A percentile compares a stretch with the other conserved stretches of the same genome.
These are phyloP conservation scores for Hymenochirus boettgeri DNA, from an alignment of 2,113 vertebrate species.

Conservation along the genomic window DNA sequence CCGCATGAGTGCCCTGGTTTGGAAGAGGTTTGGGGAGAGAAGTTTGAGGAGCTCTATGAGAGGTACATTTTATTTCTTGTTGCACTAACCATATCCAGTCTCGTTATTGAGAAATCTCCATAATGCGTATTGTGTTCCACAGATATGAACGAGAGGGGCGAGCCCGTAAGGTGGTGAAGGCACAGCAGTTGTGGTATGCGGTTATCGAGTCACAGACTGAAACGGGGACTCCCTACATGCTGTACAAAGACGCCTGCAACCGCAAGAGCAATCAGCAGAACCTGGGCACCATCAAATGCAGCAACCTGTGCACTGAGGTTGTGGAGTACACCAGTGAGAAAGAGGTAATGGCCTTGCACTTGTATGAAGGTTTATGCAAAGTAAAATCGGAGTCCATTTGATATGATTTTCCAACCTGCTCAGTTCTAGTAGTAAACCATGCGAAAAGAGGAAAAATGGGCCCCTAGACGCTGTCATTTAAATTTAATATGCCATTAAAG, in stretches of 20 bases:
- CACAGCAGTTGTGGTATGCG: slow-evolving; percentile 92
- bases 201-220: slow-evolving; percentile 96
- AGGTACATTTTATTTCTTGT: slow-evolving; percentile 56
- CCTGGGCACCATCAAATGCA: slow-evolving; percentile 92
- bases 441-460: too few species aligned
- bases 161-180: slow-evolving; percentile 81
- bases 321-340: slow-evolving; percentile 91
- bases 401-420: too few species aligned
- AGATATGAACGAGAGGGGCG: slow-evolving; percentile 87
- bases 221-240: slow-evolving; percentile 93
- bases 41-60: slow-evolving; percentile 90
- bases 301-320: slow-evolving; percentile 92
- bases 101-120: not conserved
- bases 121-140: slow-evolving; percentile 22
- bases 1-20: slow-evolving; percentile 89
- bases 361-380: too few species aligned
- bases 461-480: too few species aligned
- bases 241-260: slow-evolving; percentile 96
- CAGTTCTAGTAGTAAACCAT: too few species aligned
- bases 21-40: slow-evolving; percentile 92
- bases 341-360: slow-evolving; percentile 65
- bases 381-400: too few species aligned
- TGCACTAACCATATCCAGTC: too few species aligned
- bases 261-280: slow-evolving; percentile 97
- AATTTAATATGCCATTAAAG: too few species aligned